phyloP scores from a whole-genome alignment of 2,797 vertebrate species.

The Avahi laniger region DNA sequence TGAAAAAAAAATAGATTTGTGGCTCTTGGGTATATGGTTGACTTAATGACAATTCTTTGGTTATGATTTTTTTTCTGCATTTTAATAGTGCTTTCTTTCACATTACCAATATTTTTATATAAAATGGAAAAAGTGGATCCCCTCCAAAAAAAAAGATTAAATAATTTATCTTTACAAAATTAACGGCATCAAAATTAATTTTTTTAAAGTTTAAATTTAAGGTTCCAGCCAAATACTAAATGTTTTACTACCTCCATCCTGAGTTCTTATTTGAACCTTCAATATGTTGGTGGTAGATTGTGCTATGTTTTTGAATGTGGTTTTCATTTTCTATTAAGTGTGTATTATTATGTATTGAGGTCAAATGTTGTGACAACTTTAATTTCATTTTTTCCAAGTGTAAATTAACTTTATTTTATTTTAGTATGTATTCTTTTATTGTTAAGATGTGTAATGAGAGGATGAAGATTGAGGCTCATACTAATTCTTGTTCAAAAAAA shows the following conservation, averaged over 20 bases:
- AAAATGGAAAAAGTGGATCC: neutral
- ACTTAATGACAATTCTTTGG: neutral
- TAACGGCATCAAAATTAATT: neutral
- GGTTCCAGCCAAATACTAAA: neutral
- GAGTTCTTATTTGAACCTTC: neutral
- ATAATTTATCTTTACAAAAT: constrained; percentile 6
- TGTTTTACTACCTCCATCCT: neutral
- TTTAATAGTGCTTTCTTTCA: neutral
- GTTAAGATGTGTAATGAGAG: neutral
- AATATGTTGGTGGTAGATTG: neutral
- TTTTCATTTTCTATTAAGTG: neutral
- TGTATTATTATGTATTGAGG: neutral
- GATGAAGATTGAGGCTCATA: neutral
- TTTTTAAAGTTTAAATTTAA: constrained; percentile 15
- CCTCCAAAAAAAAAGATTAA: neutral
- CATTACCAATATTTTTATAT: constrained; percentile 22
- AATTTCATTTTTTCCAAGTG: constrained; percentile 34
- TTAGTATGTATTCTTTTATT: neutral
- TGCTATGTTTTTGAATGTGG: neutral
- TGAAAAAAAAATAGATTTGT: neutral
- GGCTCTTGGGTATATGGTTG: neutral
- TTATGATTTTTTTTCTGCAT: neutral
- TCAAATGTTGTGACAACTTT: neutral
- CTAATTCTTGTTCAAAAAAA: neutral
- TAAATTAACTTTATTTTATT: constrained; percentile 17